These are phyloP conservation scores for Micronycteris hirsuta DNA, from an alignment of 2,113 vertebrate species.

Conservation along the genomic window DNA sequence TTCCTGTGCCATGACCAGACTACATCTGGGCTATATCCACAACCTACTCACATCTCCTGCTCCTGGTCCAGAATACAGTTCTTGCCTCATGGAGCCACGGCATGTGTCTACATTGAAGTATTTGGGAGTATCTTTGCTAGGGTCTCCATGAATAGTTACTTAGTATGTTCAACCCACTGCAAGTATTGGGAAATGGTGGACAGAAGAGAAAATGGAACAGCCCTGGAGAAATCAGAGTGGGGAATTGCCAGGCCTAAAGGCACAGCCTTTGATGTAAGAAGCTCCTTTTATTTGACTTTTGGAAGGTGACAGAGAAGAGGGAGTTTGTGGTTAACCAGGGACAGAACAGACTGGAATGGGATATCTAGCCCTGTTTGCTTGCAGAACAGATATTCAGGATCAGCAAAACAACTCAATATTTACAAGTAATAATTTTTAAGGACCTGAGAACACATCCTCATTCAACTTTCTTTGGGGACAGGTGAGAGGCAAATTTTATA, in stretches of 20 bases:
- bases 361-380: background rate
- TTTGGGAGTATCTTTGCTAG: background rate
- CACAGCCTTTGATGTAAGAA: background rate
- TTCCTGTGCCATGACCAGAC: background rate
- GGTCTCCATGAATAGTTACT: background rate
- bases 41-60: background rate
- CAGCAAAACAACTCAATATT: constrained; percentile 9
- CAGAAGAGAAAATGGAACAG: background rate
- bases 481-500: background rate
- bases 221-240: background rate
- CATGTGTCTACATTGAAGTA: background rate
- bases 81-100: background rate
- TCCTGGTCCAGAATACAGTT: background rate
- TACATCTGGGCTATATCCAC: background rate
- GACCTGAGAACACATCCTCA: background rate
- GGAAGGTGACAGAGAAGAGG: background rate
- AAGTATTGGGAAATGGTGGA: background rate
- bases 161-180: background rate
- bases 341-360: background rate
- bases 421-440: background rate
- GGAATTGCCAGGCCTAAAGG: background rate
- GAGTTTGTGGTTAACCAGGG: background rate
- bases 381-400: background rate
- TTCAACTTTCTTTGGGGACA: background rate
- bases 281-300: background rate